Evolutionary conservation across 2,797 vertebrate genomes (phyloP).

Genomic region (Platyrinchus mystaceus): DNA sequence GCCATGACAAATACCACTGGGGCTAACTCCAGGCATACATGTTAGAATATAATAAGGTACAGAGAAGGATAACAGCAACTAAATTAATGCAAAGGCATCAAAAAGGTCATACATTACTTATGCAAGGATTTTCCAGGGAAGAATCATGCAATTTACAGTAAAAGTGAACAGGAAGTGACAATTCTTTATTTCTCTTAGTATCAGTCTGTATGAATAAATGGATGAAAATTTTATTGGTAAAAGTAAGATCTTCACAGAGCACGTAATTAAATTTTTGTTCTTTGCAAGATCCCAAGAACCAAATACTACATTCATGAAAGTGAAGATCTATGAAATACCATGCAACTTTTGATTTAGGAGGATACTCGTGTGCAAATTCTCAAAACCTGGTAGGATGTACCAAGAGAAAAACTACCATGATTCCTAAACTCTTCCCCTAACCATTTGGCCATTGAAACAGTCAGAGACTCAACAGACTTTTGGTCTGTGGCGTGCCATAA

Average conservation of each 20-base stretch:
- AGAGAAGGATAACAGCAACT: not conserved
- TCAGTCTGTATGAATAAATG: not conserved
- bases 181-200: not conserved
- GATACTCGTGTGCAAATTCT: not conserved
- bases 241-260: not conserved
- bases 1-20: rapidly evolving
- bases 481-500: not conserved
- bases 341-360: not conserved
- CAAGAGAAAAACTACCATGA: not conserved
- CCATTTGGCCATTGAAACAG: not conserved
- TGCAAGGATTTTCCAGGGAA: not conserved
- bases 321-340: not conserved
- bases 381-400: not conserved
- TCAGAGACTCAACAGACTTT: not conserved
- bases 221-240: not conserved
- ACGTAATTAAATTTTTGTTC: not conserved
- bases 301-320: not conserved
- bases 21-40: not conserved
- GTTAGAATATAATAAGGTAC: not conserved
- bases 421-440: not conserved
- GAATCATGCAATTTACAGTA: not conserved
- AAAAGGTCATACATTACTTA: not conserved
- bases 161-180: not conserved
- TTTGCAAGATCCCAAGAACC: not conserved
- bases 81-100: not conserved